These are phyloP conservation scores for Hedychridium roseum DNA, from an alignment of 2,888 invertebrate genomes.

Conservation along the genomic window DNA sequence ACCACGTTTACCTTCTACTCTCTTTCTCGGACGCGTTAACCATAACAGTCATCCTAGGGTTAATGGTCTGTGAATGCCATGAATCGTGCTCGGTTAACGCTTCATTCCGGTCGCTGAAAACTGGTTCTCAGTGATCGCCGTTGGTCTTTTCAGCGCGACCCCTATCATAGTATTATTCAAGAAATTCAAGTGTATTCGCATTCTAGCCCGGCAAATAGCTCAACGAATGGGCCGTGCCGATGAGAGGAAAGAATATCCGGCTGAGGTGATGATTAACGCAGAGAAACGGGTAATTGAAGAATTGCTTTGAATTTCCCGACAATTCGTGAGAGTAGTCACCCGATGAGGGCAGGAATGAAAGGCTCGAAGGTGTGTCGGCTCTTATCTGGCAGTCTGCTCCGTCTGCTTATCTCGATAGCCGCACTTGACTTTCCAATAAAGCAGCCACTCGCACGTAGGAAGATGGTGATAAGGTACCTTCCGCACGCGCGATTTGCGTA, in stretches of 20 bases:
- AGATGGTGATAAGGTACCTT: slow-evolving; percentile 28
- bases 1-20: slow-evolving; percentile 15
- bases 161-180: not conserved
- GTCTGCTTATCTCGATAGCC: slow-evolving; percentile 16
- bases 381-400: slow-evolving; percentile 23
- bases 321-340: too few relatives aligned
- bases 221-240: too few relatives aligned
- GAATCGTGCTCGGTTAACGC: slow-evolving; percentile 37
- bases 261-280: too few relatives aligned
- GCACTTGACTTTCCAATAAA: slow-evolving; percentile 23
- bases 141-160: slow-evolving; percentile 21
- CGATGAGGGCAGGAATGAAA: too few relatives aligned
- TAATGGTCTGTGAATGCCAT: slow-evolving; percentile 45
- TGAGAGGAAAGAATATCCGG: too few relatives aligned
- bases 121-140: slow-evolving; percentile 18
- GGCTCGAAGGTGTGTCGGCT: slow-evolving; percentile 17
- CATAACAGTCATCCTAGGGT: slow-evolving; percentile 39
- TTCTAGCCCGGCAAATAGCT: too few relatives aligned
- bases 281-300: too few relatives aligned
- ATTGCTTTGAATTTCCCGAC: too few relatives aligned
- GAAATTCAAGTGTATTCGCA: not conserved
- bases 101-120: slow-evolving; percentile 25
- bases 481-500: too few relatives aligned
- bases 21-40: slow-evolving; percentile 28
- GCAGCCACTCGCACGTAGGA: slow-evolving; percentile 9